A percentile compares a stretch with the other conserved stretches of the same genome.
Evolutionary conservation across 2,797 vertebrate species (phyloP).

Genomic region (Hephaestus fuliginosus): DNA sequence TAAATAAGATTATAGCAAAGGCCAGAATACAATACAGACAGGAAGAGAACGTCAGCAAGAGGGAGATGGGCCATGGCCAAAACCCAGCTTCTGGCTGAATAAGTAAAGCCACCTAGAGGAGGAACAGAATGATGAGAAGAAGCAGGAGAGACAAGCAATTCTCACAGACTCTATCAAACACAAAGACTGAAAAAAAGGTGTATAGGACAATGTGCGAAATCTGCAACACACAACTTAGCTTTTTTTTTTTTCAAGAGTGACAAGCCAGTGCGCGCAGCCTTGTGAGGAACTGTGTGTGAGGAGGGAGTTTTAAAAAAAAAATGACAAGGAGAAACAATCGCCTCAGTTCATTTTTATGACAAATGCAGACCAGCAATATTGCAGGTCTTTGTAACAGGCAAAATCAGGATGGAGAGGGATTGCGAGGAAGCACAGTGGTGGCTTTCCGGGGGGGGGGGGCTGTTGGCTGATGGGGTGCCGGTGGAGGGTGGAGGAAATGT

Average conservation of each 20-base stretch:
- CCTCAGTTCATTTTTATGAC: constrained; percentile 29
- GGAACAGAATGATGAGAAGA: constrained; percentile 59
- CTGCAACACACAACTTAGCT: constrained; percentile 15
- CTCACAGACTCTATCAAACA: constrained; percentile 53
- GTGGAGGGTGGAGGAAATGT: constrained; percentile 40
- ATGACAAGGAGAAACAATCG: constrained; percentile 23
- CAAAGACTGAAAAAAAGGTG: constrained; percentile 7
- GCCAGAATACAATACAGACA: constrained; percentile 15
- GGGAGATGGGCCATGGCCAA: constrained; percentile 38
- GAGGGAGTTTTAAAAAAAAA: neutral
- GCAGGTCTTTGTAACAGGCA: constrained; percentile 12
- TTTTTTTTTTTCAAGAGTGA: constrained; percentile 7
- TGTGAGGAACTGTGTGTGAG: constrained; percentile 18
- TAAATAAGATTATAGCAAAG: constrained; percentile 9
- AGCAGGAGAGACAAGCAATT: constrained; percentile 47
- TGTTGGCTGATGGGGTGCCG: constrained; percentile 25
- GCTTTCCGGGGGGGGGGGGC: constrained; percentile 3
- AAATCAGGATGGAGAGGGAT: constrained; percentile 20
- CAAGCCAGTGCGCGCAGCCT: constrained; percentile 13
- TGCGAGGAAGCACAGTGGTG: constrained; percentile 18
- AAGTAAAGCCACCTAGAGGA: constrained; percentile 67
- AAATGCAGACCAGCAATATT: constrained; percentile 19
- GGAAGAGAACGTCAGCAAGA: constrained; percentile 5
- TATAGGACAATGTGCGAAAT: constrained; percentile 12
- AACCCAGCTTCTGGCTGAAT: constrained; percentile 70